phyloP scores from a whole-genome alignment of 1,140 invertebrate species.

The Pectinophora gossypiella region DNA sequence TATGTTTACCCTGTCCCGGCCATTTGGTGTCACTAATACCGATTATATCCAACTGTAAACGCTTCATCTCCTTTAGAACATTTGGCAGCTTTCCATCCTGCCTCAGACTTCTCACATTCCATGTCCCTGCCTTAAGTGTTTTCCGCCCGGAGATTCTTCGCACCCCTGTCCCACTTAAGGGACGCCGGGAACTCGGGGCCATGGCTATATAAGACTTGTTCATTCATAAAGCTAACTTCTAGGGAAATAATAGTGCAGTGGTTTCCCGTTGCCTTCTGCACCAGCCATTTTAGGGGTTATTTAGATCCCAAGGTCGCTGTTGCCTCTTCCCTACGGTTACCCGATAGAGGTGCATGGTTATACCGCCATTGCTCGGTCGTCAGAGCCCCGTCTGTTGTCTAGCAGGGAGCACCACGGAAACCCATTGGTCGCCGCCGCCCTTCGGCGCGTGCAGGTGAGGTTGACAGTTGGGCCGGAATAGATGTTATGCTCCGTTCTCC shows the following conservation, averaged over 20 bases:
- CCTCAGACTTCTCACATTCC: slow-evolving; percentile 1
- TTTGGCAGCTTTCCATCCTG: not conserved
- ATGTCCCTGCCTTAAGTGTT: not conserved
- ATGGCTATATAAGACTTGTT: not conserved
- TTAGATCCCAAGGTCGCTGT: slow-evolving; percentile 8
- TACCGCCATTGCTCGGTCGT: slow-evolving; percentile 10
- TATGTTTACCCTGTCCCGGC: not conserved
- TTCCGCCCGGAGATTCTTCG: slow-evolving; percentile 2
- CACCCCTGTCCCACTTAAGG: not conserved
- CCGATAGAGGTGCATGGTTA: slow-evolving; percentile 1
- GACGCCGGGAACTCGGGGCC: slow-evolving; percentile 1
- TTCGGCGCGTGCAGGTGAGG: too few relatives aligned
- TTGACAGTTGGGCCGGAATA: too few relatives aligned
- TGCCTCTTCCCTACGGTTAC: slow-evolving; percentile 8
- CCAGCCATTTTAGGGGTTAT: slow-evolving; percentile 5
- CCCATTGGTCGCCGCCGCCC: too few relatives aligned
- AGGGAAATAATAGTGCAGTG: slow-evolving; percentile 4
- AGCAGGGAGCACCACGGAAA: too few relatives aligned
- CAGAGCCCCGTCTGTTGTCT: slow-evolving; percentile 9
- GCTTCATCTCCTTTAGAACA: not conserved
- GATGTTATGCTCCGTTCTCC: too few relatives aligned
- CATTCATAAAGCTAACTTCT: not conserved
- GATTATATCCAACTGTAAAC: not conserved
- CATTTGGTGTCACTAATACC: not conserved
- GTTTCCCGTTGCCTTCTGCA: slow-evolving; percentile 11